Conservation (phyloP, 2,113 vertebrate species). For the Stigmatopora nigra region DNA sequence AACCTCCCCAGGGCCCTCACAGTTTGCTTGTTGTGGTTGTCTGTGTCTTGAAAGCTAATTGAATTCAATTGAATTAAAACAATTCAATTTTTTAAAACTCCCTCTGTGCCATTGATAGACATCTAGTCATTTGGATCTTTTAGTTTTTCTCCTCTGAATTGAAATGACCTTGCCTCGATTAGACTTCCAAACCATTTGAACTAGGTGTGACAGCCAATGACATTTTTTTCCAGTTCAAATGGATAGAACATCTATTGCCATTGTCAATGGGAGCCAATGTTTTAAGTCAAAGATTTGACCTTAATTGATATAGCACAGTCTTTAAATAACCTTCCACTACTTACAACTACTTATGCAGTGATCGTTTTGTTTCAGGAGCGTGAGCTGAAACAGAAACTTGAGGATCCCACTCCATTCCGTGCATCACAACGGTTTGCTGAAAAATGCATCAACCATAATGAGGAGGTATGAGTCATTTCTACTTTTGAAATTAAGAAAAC, state of each 20-base stretch:
- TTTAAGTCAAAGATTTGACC: neutral
- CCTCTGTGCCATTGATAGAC: too few relatives aligned
- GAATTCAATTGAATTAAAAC: neutral
- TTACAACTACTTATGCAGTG: neutral
- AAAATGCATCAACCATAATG: constrained; percentile 63
- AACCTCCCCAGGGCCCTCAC: constrained; percentile 28
- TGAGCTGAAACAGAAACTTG: constrained; percentile 76
- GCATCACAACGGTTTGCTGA: constrained; percentile 72
- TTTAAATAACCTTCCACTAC: neutral
- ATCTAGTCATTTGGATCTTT: too few relatives aligned
- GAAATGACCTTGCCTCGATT: too few relatives aligned
- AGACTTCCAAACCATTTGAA: too few relatives aligned
- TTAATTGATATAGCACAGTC: neutral
- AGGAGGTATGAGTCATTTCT: constrained; percentile 68
- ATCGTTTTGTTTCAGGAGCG: constrained; percentile 68
- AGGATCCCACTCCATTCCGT: constrained; percentile 71
- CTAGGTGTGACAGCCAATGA: too few relatives aligned
- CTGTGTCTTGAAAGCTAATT: constrained; percentile 8
- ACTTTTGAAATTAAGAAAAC: neutral
- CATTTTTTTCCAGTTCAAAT: too few relatives aligned
- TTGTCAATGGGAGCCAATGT: too few relatives aligned
- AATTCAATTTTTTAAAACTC: too few relatives aligned
- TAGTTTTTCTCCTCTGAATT: too few relatives aligned
- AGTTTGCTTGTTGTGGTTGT: constrained; percentile 3
- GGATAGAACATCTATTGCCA: too few relatives aligned